These are phyloP conservation scores for Holocentrus rufus DNA, from an alignment of 2,797 vertebrate species.

Conservation along the genomic window DNA sequence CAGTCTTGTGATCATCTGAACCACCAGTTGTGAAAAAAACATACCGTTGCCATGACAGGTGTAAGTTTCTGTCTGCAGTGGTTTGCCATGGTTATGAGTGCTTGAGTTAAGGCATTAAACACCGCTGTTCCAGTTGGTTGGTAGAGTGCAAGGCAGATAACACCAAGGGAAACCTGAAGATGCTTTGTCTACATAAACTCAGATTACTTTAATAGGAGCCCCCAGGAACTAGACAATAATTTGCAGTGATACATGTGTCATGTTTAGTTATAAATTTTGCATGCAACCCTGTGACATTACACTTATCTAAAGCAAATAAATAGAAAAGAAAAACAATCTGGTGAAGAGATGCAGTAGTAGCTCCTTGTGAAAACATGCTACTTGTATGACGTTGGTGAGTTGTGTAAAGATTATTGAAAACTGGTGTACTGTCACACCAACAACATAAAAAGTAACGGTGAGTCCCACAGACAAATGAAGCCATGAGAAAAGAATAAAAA, in stretches of 20 bases:
- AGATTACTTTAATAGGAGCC: background rate
- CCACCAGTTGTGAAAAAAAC: slow-evolving; percentile 57
- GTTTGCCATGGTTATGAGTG: slow-evolving; percentile 62
- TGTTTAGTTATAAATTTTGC: background rate
- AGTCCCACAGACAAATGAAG: slow-evolving; percentile 61
- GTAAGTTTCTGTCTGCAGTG: slow-evolving; percentile 30
- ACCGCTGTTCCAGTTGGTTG: slow-evolving; percentile 68
- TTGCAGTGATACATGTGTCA: background rate
- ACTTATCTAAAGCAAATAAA: background rate
- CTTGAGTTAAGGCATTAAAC: slow-evolving; percentile 11
- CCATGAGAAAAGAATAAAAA: slow-evolving; percentile 72
- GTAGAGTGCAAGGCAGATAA: slow-evolving; percentile 32
- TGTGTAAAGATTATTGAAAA: background rate
- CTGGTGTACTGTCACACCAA: slow-evolving; percentile 15
- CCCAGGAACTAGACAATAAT: background rate
- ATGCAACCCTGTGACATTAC: background rate
- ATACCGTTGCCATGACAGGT: slow-evolving; percentile 65
- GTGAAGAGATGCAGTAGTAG: slow-evolving; percentile 21
- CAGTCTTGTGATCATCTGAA: slow-evolving; percentile 44
- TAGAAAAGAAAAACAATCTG: background rate
- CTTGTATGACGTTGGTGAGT: slow-evolving; percentile 17
- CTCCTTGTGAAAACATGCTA: background rate
- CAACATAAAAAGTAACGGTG: slow-evolving; percentile 29
- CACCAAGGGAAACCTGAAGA: slow-evolving; percentile 24
- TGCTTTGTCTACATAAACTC: slow-evolving; percentile 1